Base-by-base conservation (phyloP, 2,113 vertebrate species). In the Prunella himalayana region DNA sequence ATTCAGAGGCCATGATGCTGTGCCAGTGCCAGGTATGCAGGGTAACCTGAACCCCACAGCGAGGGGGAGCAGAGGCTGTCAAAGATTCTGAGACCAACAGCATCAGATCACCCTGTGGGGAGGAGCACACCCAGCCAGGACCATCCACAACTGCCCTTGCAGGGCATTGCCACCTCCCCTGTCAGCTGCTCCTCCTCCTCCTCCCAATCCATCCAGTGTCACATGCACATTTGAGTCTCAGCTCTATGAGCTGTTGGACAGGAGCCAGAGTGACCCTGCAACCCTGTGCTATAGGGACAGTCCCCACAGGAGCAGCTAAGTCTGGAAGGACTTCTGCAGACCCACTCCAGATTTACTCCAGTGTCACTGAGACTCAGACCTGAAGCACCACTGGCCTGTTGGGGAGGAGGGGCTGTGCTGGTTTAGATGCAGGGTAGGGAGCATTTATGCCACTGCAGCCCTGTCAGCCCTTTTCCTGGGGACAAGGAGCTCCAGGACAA, bases 341-440 rank as follows among this genome's bases (percentile, higher is more conserved):
- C 12, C 44, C 41, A 15, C 50, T 78, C 69, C 2, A 3, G 47
- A 23, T 91, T 72, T 80, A 60, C 30, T 73, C 47, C 57, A 30
- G 28, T 18, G 35, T 42, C 33, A 15, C 51, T 7, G 13, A n/a
- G 9, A 35, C 15, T 70, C 56, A 65, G 72, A 51, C n/a, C 53
- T 47, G 15, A 81, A 68, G 53, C 27, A 7, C 11, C 1, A 15
- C 44, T 0, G 0, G 49, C 28, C 7, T 9, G 4, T 0, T 24
- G 59, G 37, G 13, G 39, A 68, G 75, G 33, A 57, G 61, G 41
- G 14, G 13, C 17, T 82, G 54, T 61, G 37, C 60, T 88, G 72
- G 27, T 93, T 72, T 56, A 77, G 35, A 88, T 39, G 72, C 84
- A 84, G 61, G 23, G 68, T n/a, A 39, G 42, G 30, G 28, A 82